Percentiles rank a stretch among this genome's conserved stretches.
Evolutionary conservation across 2,888 invertebrate genomes (phyloP).

Genomic region (Clivina fossor): DNA sequence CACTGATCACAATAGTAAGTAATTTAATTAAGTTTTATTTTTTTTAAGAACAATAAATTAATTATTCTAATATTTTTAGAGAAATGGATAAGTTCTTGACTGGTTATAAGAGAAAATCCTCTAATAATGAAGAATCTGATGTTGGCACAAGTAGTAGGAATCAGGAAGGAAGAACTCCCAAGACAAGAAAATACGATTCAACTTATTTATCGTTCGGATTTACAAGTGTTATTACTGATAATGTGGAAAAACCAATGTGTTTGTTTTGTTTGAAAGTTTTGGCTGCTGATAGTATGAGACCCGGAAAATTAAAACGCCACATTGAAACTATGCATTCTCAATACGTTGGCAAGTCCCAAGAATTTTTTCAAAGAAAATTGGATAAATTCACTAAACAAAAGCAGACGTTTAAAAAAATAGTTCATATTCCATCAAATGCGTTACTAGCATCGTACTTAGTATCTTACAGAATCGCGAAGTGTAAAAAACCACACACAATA

Average conservation of each 20-base stretch:
- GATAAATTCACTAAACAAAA: conserved; percentile 32
- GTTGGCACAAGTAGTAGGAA: conserved; percentile 30
- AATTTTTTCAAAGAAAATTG: conserved; percentile 36
- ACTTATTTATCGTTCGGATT: conserved; percentile 38
- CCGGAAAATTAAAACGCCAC: conserved; percentile 35
- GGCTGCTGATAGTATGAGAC: conserved; percentile 36
- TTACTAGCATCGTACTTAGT: conserved; percentile 34
- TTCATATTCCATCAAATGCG: conserved; percentile 25
- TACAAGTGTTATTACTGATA: conserved; percentile 28
- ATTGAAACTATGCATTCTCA: conserved; percentile 34
- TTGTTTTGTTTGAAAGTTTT: conserved; percentile 39
- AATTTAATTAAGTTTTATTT: neutral
- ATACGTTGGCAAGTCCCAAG: conserved; percentile 32
- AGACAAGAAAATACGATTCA: conserved; percentile 32
- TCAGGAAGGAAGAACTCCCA: conserved; percentile 25
- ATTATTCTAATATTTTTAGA: neutral
- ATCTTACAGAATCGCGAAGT: conserved; percentile 34
- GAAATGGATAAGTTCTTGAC: neutral
- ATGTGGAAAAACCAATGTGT: conserved; percentile 38
- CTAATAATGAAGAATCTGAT: conserved; percentile 33
- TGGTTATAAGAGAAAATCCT: conserved; percentile 38
- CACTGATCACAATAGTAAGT: neutral
- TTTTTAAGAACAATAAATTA: neutral
- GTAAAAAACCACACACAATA: conserved; percentile 34
- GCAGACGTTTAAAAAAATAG: conserved; percentile 30